Conservation (phyloP, 2,888 invertebrate species). For the Pemphredon lugubris region DNA sequence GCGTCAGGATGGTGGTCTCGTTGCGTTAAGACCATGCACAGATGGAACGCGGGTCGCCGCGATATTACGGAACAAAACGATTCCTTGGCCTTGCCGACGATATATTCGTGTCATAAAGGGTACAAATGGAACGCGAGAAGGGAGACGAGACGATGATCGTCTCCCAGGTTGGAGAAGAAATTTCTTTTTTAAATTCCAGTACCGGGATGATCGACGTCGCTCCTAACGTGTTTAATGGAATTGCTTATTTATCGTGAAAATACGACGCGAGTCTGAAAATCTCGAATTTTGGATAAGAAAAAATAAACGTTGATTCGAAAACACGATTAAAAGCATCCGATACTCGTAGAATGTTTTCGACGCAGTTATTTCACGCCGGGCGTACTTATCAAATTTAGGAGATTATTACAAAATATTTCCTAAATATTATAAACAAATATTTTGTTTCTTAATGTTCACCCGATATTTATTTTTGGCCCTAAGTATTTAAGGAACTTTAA, state of each 20-base stretch:
- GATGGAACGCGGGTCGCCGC: constrained; percentile 14
- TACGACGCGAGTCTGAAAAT: not conserved
- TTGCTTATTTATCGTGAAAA: not conserved
- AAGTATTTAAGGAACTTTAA: too few relatives aligned
- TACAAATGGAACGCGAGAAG: constrained; percentile 23
- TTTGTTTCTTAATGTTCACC: too few relatives aligned
- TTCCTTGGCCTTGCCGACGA: constrained; percentile 34
- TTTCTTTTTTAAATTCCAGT: constrained; percentile 21
- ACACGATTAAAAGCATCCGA: too few relatives aligned
- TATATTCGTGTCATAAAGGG: constrained; percentile 47
- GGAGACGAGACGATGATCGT: constrained; percentile 22
- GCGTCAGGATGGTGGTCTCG: constrained; percentile 30
- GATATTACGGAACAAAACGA: constrained; percentile 43
- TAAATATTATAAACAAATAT: too few relatives aligned
- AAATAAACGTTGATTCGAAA: too few relatives aligned
- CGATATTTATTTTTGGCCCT: too few relatives aligned
- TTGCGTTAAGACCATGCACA: not conserved
- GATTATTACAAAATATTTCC: too few relatives aligned
- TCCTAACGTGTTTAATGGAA: constrained; percentile 8
- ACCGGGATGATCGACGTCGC: constrained; percentile 14
- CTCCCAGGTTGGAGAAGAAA: constrained; percentile 6
- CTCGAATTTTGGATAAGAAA: not conserved
- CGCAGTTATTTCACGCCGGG: too few relatives aligned
- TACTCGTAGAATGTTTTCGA: too few relatives aligned
- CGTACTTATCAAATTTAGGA: too few relatives aligned